Percentiles rank a stretch among this genome's conserved stretches.
Evolutionary conservation across 2,797 vertebrate genomes (phyloP).

Genomic region (Premnoplex brunnescens): DNA sequence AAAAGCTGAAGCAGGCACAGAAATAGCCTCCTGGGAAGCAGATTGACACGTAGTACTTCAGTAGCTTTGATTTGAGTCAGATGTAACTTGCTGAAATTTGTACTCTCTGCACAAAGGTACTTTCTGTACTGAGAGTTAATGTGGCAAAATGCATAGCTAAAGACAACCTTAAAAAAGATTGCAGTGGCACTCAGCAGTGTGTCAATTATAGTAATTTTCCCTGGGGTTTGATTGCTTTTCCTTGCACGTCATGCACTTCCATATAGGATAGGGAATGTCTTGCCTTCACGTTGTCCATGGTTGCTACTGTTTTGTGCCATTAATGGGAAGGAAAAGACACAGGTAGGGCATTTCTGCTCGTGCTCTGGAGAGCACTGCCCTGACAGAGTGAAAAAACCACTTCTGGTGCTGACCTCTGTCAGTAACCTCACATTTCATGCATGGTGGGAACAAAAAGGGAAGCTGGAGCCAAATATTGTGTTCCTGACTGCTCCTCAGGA

Average conservation of each 20-base stretch:
- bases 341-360: not conserved
- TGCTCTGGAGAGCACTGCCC: not conserved
- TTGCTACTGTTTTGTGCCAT: not conserved
- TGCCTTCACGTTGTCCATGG: fast-evolving
- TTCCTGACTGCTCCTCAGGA: not conserved
- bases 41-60: not conserved
- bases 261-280: not conserved
- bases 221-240: not conserved
- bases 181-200: not conserved
- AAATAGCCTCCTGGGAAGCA: constrained; percentile 8
- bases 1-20: constrained; percentile 2
- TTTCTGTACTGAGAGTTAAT: not conserved
- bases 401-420: not conserved
- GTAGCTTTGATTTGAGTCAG: constrained; percentile 33
- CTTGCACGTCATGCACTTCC: not conserved
- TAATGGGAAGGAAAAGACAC: not conserved
- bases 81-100: not conserved
- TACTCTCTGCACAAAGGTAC: constrained; percentile 12
- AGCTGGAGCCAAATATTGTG: not conserved
- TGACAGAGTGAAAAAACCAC: not conserved
- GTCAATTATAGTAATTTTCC: not conserved
- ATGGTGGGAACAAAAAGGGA: not conserved
- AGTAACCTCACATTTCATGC: not conserved
- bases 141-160: not conserved
- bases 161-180: not conserved